Percentiles rank a stretch among this genome's conserved stretches.
Evolutionary conservation across 2,888 invertebrate species (phyloP).

Genomic region (Drymonia ruficornis): DNA sequence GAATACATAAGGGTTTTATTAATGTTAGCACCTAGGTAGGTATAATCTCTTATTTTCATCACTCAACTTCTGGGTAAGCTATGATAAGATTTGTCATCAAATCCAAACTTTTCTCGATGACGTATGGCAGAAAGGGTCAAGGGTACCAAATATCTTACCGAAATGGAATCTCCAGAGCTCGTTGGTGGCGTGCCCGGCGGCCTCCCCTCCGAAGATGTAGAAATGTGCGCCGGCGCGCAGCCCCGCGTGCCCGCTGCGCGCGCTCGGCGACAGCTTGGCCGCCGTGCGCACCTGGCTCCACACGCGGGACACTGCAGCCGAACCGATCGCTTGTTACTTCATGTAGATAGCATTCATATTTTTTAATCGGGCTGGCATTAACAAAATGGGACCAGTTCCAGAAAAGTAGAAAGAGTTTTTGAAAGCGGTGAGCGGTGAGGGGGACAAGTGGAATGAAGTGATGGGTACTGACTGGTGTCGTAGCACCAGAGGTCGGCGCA

Average conservation of each 20-base stretch:
- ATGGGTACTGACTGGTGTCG: constrained; percentile 85
- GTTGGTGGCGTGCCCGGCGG: constrained; percentile 88
- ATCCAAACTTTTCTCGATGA: no score
- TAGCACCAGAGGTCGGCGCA: constrained; percentile 92
- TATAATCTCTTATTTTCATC: no score
- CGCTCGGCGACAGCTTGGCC: constrained; percentile 87
- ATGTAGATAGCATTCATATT: no score
- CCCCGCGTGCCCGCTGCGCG: constrained; percentile 91
- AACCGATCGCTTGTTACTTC: no score
- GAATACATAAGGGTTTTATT: not conserved
- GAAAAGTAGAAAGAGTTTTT: not conserved
- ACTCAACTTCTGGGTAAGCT: no score
- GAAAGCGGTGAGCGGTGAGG: no score
- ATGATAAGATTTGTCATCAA: no score
- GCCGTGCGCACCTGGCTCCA: constrained; percentile 88
- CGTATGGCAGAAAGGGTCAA: constrained; percentile 21
- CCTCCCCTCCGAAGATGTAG: constrained; percentile 92
- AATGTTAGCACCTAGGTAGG: no score
- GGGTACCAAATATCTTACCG: no score
- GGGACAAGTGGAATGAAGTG: no score
- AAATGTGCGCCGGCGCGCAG: constrained; percentile 90
- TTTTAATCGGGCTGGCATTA: no score
- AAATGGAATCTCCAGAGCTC: constrained; percentile 94
- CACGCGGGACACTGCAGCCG: constrained; percentile 79
- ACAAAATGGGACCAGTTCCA: no score